phyloP scores from a whole-genome alignment of 2,888 invertebrate genomes.

The Entomobrya multifasciata region DNA sequence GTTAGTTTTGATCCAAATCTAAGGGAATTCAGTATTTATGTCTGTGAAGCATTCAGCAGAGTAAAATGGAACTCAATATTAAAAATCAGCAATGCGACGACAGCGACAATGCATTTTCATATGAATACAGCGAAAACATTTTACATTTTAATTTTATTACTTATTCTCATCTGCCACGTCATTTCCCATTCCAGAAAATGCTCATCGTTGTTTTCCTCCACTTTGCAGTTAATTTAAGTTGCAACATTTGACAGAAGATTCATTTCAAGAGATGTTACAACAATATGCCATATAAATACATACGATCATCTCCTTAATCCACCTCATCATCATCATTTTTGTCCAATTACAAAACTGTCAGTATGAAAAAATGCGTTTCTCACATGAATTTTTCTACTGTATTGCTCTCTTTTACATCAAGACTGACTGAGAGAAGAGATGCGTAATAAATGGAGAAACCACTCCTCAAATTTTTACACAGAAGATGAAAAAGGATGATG shows the following conservation, averaged over 20 bases:
- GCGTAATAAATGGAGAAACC: slow-evolving; percentile 58
- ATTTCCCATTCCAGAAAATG: background rate
- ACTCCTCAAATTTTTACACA: slow-evolving; percentile 63
- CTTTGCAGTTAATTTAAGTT: slow-evolving; percentile 50
- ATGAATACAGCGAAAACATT: background rate
- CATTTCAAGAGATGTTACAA: slow-evolving; percentile 36
- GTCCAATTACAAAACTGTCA: slow-evolving; percentile 71
- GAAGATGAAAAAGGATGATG: slow-evolving; percentile 46
- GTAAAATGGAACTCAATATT: too few species aligned
- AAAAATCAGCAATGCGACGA: background rate
- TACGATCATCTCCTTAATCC: slow-evolving; percentile 38
- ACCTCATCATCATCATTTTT: slow-evolving; percentile 42
- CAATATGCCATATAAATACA: slow-evolving; percentile 12
- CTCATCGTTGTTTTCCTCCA: background rate
- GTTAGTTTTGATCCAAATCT: too few species aligned
- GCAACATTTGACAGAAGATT: slow-evolving; percentile 13
- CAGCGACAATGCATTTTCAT: background rate
- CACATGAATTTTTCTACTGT: background rate
- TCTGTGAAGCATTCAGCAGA: too few species aligned
- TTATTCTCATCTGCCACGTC: background rate
- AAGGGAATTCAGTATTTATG: too few species aligned
- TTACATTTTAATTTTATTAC: background rate
- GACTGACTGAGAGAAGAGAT: slow-evolving; percentile 28
- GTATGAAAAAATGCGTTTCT: slow-evolving; percentile 38
- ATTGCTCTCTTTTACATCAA: background rate